Evolutionary conservation across 2,113 vertebrate genomes (phyloP), one percentile per base, ranked within the genome.

Genomic region (Eulemur macaco): DNA sequence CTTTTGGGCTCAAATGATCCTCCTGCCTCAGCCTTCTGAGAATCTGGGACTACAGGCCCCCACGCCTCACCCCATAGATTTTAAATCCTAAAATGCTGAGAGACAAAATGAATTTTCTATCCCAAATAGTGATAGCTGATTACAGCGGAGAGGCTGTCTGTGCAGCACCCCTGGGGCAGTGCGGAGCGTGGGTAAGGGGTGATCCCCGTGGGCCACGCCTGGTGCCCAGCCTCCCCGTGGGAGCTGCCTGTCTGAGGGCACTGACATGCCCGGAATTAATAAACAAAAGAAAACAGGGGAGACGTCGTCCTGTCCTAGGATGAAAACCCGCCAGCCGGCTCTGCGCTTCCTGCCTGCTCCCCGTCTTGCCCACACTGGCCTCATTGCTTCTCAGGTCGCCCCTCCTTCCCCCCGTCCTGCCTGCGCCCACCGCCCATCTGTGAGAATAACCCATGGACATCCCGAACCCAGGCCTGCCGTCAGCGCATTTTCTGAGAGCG

Each of bases 401-500:
- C 10, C 9, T 1, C 45, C 23, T 63, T 7, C n/a, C 27, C 2
- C 8, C 23, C 0, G 3, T 2, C 60, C n/a, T 10, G 45, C 74
- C 45, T 66, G 27, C 1, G 34, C 50, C 63, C 15, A 5, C 14
- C 2, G 4, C 14, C 37, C n/a, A 3, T 27, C 63, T 12, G 37
- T 0, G 0, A 3, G 42, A 7, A 34, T 39, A 6, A 1, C 20
- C 15, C 5, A 2, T 6, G 20, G 69, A 17, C 20, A 18, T 42
- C n/a, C 60, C 15, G 27, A 29, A 31, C 15, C 15, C 0, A 13
- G 63, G 63, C 13, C 37, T 5, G 18, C 29, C 0, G n/a, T 50
- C 27, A 1, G 1, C 25, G 3, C 5, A 0, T 25, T 11, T 25
- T n/a, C 50, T 2, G 20, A n/a, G 73, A 4, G 3, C 10, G 0